phyloP scores from a whole-genome alignment of 1,140 invertebrate species.

The Luehdorfia chinensis region DNA sequence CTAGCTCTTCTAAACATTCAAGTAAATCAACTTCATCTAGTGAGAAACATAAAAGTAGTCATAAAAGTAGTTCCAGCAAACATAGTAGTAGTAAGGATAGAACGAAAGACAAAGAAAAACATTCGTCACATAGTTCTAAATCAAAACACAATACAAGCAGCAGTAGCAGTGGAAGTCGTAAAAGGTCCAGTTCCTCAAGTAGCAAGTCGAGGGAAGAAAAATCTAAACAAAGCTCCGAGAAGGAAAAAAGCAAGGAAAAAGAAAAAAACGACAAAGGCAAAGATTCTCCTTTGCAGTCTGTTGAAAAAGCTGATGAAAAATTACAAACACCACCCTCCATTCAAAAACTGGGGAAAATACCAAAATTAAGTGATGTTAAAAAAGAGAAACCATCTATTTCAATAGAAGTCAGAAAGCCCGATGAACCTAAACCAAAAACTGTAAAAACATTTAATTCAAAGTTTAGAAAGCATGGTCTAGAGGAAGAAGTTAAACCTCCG shows the following conservation, averaged over 20 bases:
- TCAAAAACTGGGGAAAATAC: slow-evolving; percentile 86
- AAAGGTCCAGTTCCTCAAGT: slow-evolving; percentile 43
- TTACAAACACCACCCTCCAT: slow-evolving; percentile 80
- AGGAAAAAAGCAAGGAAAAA: slow-evolving; percentile 53
- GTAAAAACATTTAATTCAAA: slow-evolving; percentile 93
- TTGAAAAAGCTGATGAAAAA: slow-evolving; percentile 83
- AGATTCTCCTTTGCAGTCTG: slow-evolving; percentile 69
- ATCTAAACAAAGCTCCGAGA: slow-evolving; percentile 29
- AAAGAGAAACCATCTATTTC: slow-evolving; percentile 87
- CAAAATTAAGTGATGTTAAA: slow-evolving; percentile 81
- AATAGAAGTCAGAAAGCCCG: slow-evolving; percentile 85
- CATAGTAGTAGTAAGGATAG: slow-evolving; percentile 60
- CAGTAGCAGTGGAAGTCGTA: slow-evolving; percentile 45
- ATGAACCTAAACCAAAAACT: slow-evolving; percentile 85
- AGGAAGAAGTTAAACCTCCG: slow-evolving; percentile 88
- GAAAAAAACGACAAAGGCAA: slow-evolving; percentile 52
- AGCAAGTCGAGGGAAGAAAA: slow-evolving; percentile 42
- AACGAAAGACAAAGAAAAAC: slow-evolving; percentile 67
- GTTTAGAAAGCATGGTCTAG: slow-evolving; percentile 90
- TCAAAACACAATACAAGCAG: slow-evolving; percentile 54
- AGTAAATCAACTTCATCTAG: slow-evolving; percentile 72
- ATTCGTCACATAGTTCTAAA: slow-evolving; percentile 61
- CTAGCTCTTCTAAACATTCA: slow-evolving; percentile 76
- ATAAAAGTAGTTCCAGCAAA: slow-evolving; percentile 63
- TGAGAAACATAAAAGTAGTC: slow-evolving; percentile 68